Conservation (phyloP, 2,888 invertebrate species). For the Acanthococcus lagerstroemiae region DNA sequence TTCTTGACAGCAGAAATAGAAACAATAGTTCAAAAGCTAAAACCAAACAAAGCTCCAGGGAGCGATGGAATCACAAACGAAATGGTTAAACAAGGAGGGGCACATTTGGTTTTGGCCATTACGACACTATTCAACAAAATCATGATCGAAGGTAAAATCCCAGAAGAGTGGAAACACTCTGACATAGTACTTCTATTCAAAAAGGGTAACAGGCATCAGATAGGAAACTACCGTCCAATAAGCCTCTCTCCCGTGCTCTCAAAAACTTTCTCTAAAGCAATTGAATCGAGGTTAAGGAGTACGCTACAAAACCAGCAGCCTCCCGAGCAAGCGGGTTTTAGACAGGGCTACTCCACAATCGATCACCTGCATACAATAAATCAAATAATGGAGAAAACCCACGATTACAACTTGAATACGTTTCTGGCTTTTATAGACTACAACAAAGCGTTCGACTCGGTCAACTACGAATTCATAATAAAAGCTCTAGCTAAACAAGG, state of each 20-base stretch:
- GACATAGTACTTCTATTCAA: not conserved
- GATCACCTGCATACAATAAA: not conserved
- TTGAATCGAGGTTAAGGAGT: not conserved
- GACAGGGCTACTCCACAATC: not conserved
- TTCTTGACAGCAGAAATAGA: not conserved
- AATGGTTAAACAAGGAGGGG: not conserved
- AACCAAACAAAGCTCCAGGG: not conserved
- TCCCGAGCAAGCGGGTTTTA: not conserved
- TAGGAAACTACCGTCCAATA: not conserved
- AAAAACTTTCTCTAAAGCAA: not conserved
- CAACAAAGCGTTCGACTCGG: not conserved
- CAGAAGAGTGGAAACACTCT: not conserved
- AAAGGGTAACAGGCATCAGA: not conserved
- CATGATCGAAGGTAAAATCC: too few relatives aligned
- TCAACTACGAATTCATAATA: not conserved
- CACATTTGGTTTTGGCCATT: too few relatives aligned
- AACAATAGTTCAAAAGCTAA: not conserved
- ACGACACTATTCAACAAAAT: too few relatives aligned
- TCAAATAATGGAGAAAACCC: not conserved
- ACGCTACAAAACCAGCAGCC: not conserved
- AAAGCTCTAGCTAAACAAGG: not conserved
- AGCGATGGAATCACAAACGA: not conserved
- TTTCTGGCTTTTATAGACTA: constrained; percentile 18
- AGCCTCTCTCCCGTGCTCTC: not conserved
- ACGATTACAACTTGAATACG: not conserved